Evolutionary conservation across 2,888 invertebrate genomes (phyloP).

Genomic region (Mythimna lalbum): DNA sequence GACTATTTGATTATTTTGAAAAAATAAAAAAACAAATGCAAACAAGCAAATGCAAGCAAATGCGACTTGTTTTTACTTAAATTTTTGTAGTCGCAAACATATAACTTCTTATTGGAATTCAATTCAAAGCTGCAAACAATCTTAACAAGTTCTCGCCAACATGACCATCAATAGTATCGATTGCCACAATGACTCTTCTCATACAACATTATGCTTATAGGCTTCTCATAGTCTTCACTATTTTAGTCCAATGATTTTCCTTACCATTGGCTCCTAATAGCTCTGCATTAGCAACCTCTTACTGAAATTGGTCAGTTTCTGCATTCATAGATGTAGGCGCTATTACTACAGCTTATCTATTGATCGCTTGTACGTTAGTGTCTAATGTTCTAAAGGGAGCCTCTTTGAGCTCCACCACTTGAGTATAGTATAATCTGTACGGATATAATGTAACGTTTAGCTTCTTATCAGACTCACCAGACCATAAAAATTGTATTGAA

Average conservation of each 20-base stretch:
- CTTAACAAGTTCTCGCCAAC: too few species aligned
- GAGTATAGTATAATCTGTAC: too few species aligned
- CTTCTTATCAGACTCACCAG: neutral
- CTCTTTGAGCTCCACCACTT: neutral
- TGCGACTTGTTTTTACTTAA: neutral
- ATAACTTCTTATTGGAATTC: neutral
- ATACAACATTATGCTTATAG: too few species aligned
- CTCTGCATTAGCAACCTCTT: neutral
- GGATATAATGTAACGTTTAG: too few species aligned
- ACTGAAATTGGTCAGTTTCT: constrained; percentile 14
- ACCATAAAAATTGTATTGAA: neutral
- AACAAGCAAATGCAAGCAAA: neutral
- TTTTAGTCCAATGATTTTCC: neutral
- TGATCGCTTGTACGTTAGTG: neutral
- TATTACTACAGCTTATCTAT: neutral
- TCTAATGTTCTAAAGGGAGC: neutral
- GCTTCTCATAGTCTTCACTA: too few species aligned
- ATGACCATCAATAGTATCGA: too few species aligned
- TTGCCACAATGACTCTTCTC: too few species aligned
- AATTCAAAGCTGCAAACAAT: neutral
- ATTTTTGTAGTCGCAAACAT: neutral
- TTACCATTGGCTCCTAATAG: neutral
- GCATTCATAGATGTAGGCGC: neutral
- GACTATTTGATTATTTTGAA: neutral
- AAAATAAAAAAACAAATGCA: too few species aligned